Base-by-base conservation (phyloP, 2,888 invertebrate genomes). In the Taphrorychus bicolor region DNA sequence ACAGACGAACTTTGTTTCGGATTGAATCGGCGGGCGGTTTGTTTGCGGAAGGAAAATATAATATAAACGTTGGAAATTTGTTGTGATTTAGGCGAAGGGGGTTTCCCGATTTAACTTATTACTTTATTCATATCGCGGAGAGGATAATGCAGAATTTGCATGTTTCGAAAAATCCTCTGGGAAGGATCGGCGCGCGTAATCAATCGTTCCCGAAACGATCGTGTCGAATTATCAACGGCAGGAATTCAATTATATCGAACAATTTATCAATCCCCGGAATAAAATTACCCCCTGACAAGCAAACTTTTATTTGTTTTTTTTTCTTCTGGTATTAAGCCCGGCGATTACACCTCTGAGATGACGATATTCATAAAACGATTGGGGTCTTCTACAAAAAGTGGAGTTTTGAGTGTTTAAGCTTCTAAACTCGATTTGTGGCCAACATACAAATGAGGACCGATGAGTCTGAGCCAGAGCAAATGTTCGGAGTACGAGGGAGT, bases 251-350 rank as follows among this genome's bases (percentile, higher is more conserved):
- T 75, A 73, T 71, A 45, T 63, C 53, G 42, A 66, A 68, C 73
- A 66, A 75, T 75, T 75, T 73, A 74, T 75, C 75, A 75, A n/a
- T 71, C 70, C 71, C 71, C 64, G 68, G 68, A 69, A 71, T 72
- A 73, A 71, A 73, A 73, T 73, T 70, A 66, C 54, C 66, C 49
- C 70, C 63, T 72, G 74, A 75, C 75, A 74, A 71, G 72, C 63
- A 51, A 69, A 69, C 57, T 64, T 69, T 64, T 69, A 69, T 69
- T 69, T 69, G 69, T 69, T 63, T 67, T 67, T 63, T 63, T 23
- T 60, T 5, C 5, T 5, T 51, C 22, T 7, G 54, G 54, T 54
- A 58, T 68, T 68, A 59, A 63, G 63, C 58, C 3, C 45, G 60
- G 42, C 49, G 67, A 62, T 67, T 67, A 66, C 66, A 66, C 49